These are phyloP conservation scores for Macrophya annulata DNA, from an alignment of 2,888 invertebrate genomes.

Conservation along the genomic window DNA sequence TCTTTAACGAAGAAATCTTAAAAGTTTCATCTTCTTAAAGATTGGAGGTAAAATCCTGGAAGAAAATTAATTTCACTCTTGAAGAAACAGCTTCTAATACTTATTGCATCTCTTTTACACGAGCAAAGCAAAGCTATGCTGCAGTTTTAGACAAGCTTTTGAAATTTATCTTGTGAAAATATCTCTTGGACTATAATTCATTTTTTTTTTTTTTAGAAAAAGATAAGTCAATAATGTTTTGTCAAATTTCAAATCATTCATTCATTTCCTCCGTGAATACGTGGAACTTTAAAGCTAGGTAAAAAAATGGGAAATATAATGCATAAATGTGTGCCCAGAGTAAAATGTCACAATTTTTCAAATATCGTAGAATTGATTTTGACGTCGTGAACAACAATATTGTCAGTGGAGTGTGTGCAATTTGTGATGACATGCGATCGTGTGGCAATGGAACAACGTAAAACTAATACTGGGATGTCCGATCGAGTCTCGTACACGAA, in stretches of 20 bases:
- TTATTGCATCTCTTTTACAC: neutral
- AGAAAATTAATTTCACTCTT: neutral
- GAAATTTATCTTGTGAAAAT: neutral
- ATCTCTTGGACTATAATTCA: neutral
- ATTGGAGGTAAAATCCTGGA: neutral
- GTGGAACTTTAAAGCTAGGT: neutral
- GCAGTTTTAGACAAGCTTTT: constrained; percentile 9
- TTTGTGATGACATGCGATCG: neutral
- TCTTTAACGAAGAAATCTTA: neutral
- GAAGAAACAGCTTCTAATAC: neutral
- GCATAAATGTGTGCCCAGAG: neutral
- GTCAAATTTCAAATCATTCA: neutral
- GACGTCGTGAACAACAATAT: neutral
- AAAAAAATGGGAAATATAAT: neutral
- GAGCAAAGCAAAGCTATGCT: neutral
- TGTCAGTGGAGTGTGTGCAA: neutral
- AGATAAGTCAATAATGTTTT: neutral
- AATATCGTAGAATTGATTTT: neutral
- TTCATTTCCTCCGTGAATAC: neutral
- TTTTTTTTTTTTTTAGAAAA: neutral
- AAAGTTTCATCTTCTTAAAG: neutral
- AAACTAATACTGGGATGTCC: neutral
- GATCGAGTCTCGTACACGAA: too few species aligned
- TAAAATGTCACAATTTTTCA: neutral
- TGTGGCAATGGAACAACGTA: neutral